Evolutionary conservation across 2,888 invertebrate species (phyloP).

Genomic region (Lordiphosa andalusiaca): DNA sequence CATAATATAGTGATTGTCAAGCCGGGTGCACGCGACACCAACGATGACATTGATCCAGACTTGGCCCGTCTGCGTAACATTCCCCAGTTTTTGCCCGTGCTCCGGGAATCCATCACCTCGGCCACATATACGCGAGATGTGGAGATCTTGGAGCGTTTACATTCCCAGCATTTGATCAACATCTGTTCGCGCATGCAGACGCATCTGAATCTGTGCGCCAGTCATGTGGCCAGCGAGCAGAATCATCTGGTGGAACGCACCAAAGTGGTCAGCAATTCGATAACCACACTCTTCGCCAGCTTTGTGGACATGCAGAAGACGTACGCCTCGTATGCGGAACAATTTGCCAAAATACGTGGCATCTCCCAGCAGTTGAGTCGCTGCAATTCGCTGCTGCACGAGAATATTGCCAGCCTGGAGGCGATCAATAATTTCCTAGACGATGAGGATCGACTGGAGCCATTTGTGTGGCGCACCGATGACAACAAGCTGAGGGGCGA

Average conservation of each 20-base stretch:
- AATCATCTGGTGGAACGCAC: slow-evolving; percentile 87
- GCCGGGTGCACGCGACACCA: slow-evolving; percentile 83
- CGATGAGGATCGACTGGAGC: slow-evolving; percentile 90
- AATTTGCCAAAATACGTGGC: slow-evolving; percentile 90
- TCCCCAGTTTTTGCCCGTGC: slow-evolving; percentile 95
- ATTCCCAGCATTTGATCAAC: slow-evolving; percentile 85
- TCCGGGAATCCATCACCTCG: slow-evolving; percentile 92
- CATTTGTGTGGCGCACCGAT: slow-evolving; percentile 93
- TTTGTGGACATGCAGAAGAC: slow-evolving; percentile 91
- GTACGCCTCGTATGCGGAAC: slow-evolving; percentile 92
- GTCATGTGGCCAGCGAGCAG: slow-evolving; percentile 90
- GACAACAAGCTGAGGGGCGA: slow-evolving; percentile 72
- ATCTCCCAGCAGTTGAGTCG: slow-evolving; percentile 90
- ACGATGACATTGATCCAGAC: slow-evolving; percentile 86
- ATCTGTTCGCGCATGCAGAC: slow-evolving; percentile 91
- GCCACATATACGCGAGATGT: slow-evolving; percentile 87
- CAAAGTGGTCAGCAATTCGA: slow-evolving; percentile 87
- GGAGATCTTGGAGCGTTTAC: slow-evolving; percentile 88
- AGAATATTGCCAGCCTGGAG: slow-evolving; percentile 92
- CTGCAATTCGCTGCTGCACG: slow-evolving; percentile 90
- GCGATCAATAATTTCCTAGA: slow-evolving; percentile 91
- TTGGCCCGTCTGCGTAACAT: slow-evolving; percentile 84
- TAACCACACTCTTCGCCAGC: slow-evolving; percentile 85
- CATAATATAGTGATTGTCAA: slow-evolving; percentile 92
- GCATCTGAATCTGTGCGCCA: slow-evolving; percentile 91